Evolutionary conservation across 2,797 vertebrate genomes (phyloP).

Genomic region (Sebastes oblongus): DNA sequence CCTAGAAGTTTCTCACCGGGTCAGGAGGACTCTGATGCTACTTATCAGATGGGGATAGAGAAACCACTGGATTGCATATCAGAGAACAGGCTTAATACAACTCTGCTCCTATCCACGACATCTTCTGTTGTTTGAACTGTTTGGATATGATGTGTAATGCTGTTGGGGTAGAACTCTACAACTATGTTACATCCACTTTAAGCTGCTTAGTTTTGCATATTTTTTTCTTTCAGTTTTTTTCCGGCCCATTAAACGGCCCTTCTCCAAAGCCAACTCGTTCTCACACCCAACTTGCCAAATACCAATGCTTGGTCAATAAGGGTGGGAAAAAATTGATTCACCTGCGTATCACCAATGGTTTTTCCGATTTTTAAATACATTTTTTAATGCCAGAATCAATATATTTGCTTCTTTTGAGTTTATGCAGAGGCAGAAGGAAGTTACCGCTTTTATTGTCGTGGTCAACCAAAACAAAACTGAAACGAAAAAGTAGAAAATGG

Average conservation of each 20-base stretch:
- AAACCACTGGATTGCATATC: neutral
- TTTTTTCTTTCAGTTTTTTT: neutral
- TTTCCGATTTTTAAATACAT: no score
- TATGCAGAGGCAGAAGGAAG: no score
- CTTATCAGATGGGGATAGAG: neutral
- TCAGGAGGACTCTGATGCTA: neutral
- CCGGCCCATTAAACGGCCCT: neutral
- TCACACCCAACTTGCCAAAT: no score
- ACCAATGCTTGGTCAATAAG: no score
- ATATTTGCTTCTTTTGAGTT: no score
- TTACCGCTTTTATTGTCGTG: no score
- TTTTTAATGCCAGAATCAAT: no score
- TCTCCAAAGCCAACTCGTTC: neutral
- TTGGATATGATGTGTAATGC: neutral
- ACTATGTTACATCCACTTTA: neutral
- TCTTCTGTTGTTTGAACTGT: neutral
- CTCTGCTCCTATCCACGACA: neutral
- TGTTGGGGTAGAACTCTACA: neutral
- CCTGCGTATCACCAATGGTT: no score
- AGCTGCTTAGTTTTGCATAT: neutral
- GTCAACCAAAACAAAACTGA: no score
- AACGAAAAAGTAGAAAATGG: no score
- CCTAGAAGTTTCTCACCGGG: neutral
- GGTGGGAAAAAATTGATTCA: no score
- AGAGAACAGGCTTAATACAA: neutral